These are phyloP conservation scores for Dasysyrphus albostriatus DNA, from an alignment of 2,888 invertebrate species.

Conservation along the genomic window DNA sequence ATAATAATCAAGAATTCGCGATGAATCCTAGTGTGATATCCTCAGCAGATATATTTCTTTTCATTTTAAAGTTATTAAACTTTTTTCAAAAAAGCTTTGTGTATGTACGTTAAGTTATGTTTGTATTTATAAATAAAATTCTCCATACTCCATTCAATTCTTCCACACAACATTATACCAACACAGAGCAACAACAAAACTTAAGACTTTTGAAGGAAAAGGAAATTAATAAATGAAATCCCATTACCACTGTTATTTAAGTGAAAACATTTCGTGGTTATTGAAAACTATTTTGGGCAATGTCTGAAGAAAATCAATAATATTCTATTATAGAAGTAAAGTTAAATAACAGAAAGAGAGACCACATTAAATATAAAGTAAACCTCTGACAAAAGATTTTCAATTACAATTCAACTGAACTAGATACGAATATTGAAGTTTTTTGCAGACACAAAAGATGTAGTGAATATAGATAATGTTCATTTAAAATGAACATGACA, in stretches of 20 bases:
- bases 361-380: slow-evolving; percentile 14
- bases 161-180: background rate
- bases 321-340: background rate
- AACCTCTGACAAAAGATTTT: background rate
- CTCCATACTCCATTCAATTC: background rate
- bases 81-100: background rate
- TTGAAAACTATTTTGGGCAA: slow-evolving; percentile 28
- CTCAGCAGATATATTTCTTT: background rate
- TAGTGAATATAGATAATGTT: background rate
- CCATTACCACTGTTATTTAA: slow-evolving; percentile 7
- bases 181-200: background rate
- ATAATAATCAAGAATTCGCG: too few relatives aligned
- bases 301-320: slow-evolving; percentile 17
- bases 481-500: too few relatives aligned
- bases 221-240: slow-evolving; percentile 22
- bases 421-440: background rate
- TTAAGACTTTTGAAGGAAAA: slow-evolving; percentile 12
- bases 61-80: background rate
- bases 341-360: too few relatives aligned
- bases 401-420: slow-evolving; percentile 10
- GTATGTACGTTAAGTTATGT: background rate
- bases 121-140: background rate
- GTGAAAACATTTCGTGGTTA: slow-evolving; percentile 4
- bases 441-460: background rate
- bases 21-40: background rate